Conservation (phyloP, 2,888 invertebrate genomes). For the Rhagonycha fulva region DNA sequence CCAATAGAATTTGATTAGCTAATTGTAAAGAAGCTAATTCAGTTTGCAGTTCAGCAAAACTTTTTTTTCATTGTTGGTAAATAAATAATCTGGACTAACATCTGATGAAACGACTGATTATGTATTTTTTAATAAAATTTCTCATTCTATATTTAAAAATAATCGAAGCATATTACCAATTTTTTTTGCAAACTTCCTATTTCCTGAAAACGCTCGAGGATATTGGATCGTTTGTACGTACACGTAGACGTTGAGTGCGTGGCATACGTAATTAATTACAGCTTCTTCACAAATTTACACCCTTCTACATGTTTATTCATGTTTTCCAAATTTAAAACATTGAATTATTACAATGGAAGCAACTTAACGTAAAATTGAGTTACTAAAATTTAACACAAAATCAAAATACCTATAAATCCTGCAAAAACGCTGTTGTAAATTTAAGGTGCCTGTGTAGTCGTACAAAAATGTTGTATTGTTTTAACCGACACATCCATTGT, state of each 20-base stretch:
- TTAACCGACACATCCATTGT: neutral
- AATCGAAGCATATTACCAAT: neutral
- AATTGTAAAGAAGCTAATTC: no score
- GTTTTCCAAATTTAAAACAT: neutral
- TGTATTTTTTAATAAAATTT: neutral
- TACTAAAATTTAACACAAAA: neutral
- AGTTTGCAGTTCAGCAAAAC: no score
- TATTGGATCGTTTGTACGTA: neutral
- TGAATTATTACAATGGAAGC: neutral
- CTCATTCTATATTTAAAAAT: neutral
- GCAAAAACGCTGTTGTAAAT: neutral
- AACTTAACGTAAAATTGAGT: neutral
- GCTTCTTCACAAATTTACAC: neutral
- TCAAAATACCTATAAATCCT: neutral
- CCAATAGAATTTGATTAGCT: no score
- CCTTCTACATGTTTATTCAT: neutral
- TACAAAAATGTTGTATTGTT: neutral
- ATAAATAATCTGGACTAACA: no score
- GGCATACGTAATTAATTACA: neutral
- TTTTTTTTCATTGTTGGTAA: no score
- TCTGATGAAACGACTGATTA: no score
- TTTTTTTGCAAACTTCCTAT: neutral
- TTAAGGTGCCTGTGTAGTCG: neutral
- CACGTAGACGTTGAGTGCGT: neutral
- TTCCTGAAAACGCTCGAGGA: neutral